Base-by-base conservation (phyloP, 2,888 invertebrate genomes). In the Trichopoda pennipes region DNA sequence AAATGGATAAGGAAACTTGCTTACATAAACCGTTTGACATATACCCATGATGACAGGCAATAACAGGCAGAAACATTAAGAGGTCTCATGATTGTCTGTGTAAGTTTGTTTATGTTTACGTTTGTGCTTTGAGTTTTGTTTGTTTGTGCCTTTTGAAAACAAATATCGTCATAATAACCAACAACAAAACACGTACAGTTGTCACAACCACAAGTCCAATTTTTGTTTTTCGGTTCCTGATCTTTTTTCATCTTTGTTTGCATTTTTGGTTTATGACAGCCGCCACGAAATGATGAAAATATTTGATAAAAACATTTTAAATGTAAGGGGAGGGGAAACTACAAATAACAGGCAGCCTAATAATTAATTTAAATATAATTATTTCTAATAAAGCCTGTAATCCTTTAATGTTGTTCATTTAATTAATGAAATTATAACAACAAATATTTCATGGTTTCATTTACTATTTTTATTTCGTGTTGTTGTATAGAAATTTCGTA, bases 141-240 rank as follows among this genome's bases (percentile, higher is more conserved):
- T n/a, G n/a, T 42, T 44, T 28, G 28, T 42, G 35, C 2, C 10
- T 8, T 38, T 10, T 17, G 32, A 12, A 60, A 12, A 77, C 56
- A 35, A 73, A 78, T 42, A 66, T 58, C 23, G 32, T 60, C 55
- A 70, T 10, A 12, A 38, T 69, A 78, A 47, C 64, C 78, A 70
- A 66, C 64, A 75, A 56, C 53, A 78, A 28, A 78, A 42, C 56
- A 80, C 44, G 23, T 53, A 66, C 66, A 70, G 64, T 75, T 56
- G 69, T 61, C 70, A 51, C 55, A 66, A 58, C 55, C 75, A 32
- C 60, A 55, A 55, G 19, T 55, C 42, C 58, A 56, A 64, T 38
- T 53, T 21, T 38, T 38, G 2, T 38, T 38, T 10, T 12, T 38
- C 12, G 38, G 1, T 38, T 38, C 12, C 1, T 38, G 1, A 2